Conservation (phyloP, 2,113 vertebrate species). For the Trichechus manatus region DNA sequence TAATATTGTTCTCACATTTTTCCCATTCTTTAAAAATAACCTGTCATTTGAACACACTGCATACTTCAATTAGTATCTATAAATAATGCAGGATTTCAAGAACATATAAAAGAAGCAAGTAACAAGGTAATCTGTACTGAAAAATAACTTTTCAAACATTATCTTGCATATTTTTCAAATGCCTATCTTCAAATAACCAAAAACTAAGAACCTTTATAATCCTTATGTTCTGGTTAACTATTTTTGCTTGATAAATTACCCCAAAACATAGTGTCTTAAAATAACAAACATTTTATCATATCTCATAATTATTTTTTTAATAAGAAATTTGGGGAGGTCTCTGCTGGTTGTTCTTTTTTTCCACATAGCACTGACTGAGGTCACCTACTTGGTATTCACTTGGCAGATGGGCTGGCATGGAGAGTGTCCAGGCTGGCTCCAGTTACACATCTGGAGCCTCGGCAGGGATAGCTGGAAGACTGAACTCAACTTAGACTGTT, state of each 20-base stretch:
- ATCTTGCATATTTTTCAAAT: not conserved
- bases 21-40: conserved; percentile 16
- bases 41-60: not conserved
- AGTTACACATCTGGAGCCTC: not conserved
- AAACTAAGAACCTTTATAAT: not conserved
- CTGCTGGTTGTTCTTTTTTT: not conserved
- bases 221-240: not conserved
- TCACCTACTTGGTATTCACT: not conserved
- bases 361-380: not conserved
- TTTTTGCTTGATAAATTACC: not conserved
- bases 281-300: not conserved
- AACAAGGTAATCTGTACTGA: not conserved
- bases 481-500: not conserved
- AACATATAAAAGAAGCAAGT: not conserved
- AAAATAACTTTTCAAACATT: not conserved
- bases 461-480: not conserved
- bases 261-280: not conserved
- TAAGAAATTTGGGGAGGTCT: not conserved
- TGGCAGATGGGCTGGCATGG: not conserved
- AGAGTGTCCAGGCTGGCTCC: not conserved
- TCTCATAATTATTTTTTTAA: not conserved
- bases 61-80: not conserved
- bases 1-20: not conserved
- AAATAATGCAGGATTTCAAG: not conserved
- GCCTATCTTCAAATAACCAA: not conserved